Base-by-base conservation (phyloP, 2,888 invertebrate species). In the Heliconius erato region DNA sequence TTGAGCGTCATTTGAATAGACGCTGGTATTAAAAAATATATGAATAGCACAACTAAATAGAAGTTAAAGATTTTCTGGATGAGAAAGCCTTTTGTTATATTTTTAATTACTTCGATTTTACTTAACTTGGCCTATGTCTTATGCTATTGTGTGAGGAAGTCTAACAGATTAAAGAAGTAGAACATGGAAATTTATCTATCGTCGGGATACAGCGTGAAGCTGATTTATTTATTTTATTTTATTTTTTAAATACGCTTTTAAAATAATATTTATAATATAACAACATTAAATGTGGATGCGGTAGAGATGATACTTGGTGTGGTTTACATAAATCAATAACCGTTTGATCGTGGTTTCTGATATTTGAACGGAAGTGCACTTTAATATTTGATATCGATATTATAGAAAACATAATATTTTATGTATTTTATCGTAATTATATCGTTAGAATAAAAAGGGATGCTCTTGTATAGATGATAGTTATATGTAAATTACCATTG, bases 251-350 rank as follows among this genome's bases (percentile, higher is more conserved):
- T 32, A 7, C 16, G 3, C 19, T 26, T 1, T 40, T 26, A n/a
- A 76, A 72, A n/a, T 40, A 63, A 63, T 76, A 76, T 63, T 40
- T 63, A 63, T 63, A 63, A 63, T n/a, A 63, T n/a, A 54, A 12
- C 28, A 5, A 74, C 35, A 63, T 7, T n/a, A 35, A 63, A n/a
- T 3, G 35, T 76, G 32, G n/a, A 28, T 44, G 63, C 40, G 74
- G 40, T 44, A 76, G 68, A 68, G 63, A 74, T 74, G 74, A 74
- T 59, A 68, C 72, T 82, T 63, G 68, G 74, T 80, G 77, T 79
- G 63, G 82, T 82, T 84, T 82, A 84, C 83, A 82, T 82, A 84
- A 84, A 84, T 84, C 83, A 82, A 84, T 84, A 84, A 74, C 49
- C 63, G 49, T 83, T 81, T 81, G 83, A 83, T 79, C 79, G 81